Percentiles rank a stretch among this genome's conserved stretches.
phyloP scores from a whole-genome alignment of 2,888 invertebrate genomes.

The Theristus sp. region DNA sequence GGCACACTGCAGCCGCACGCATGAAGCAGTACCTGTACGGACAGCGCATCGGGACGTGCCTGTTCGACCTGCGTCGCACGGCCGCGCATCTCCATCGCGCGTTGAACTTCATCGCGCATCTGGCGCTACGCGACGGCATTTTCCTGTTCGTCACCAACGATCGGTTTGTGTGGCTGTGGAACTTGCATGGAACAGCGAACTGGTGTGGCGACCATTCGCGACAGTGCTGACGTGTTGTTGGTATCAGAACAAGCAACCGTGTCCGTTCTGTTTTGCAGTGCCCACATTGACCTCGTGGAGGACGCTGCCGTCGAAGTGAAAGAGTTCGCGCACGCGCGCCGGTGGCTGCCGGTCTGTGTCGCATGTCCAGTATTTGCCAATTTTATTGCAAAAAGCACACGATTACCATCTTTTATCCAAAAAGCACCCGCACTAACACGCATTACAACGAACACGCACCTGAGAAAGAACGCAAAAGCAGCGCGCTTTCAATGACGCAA shows the following conservation, averaged over 20 bases:
- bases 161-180: slow-evolving; percentile 19
- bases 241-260: not conserved
- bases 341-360: not conserved
- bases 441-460: too few species aligned
- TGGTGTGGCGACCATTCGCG: not conserved
- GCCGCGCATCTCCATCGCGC: slow-evolving; percentile 63
- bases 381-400: too few species aligned
- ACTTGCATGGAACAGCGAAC: not conserved
- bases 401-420: too few species aligned
- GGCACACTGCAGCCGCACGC: slow-evolving; percentile 66
- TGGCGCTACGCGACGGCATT: slow-evolving; percentile 63
- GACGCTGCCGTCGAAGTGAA: slow-evolving; percentile 66
- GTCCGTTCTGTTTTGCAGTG: not conserved
- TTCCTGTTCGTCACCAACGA: slow-evolving; percentile 67
- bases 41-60: slow-evolving; percentile 59
- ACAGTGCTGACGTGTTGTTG: too few species aligned
- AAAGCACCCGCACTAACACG: too few species aligned
- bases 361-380: too few species aligned
- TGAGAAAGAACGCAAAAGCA: too few species aligned
- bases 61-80: slow-evolving; percentile 82
- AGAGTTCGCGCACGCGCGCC: slow-evolving; percentile 44
- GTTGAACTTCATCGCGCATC: slow-evolving; percentile 75
- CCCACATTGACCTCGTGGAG: slow-evolving; percentile 45
- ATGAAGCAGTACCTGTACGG: slow-evolving; percentile 89
- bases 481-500: too few species aligned